A percentile compares a stretch with the other conserved stretches of the same genome.
phyloP scores from a whole-genome alignment of 1,140 invertebrate species.

The Cardiocondyla obscurior region DNA sequence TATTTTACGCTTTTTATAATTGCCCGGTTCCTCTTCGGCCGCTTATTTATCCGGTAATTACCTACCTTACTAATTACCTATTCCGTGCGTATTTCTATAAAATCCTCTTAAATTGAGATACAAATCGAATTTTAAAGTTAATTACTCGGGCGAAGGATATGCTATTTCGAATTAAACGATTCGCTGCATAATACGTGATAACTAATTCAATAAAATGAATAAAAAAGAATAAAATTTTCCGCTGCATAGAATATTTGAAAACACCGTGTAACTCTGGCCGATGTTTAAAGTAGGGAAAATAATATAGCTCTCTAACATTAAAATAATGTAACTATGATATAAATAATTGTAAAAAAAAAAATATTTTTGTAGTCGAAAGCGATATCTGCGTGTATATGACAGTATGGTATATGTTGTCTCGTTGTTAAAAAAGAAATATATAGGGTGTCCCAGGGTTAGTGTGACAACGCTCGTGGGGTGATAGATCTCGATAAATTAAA shows the following conservation, averaged over 20 bases:
- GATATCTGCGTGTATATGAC: too few relatives aligned
- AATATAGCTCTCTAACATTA: neutral
- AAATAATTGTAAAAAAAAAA: too few relatives aligned
- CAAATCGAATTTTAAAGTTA: slow-evolving; percentile 41
- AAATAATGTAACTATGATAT: too few relatives aligned
- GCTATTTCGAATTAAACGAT: slow-evolving; percentile 21
- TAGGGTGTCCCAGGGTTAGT: too few relatives aligned
- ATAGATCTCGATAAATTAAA: too few relatives aligned
- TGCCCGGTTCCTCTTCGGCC: slow-evolving; percentile 30
- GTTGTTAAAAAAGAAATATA: too few relatives aligned
- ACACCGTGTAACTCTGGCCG: neutral
- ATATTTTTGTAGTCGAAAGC: too few relatives aligned
- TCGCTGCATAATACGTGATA: neutral
- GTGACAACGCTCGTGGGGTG: too few relatives aligned
- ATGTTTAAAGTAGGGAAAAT: slow-evolving; percentile 10
- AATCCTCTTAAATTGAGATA: slow-evolving; percentile 44
- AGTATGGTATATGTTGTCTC: too few relatives aligned
- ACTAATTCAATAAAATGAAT: slow-evolving; percentile 22
- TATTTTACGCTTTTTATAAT: slow-evolving; percentile 52
- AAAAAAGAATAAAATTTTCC: slow-evolving; percentile 11
- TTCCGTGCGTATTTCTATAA: slow-evolving; percentile 26
- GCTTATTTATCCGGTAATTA: slow-evolving; percentile 51
- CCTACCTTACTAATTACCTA: slow-evolving; percentile 30
- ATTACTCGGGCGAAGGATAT: slow-evolving; percentile 13
- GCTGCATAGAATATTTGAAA: neutral